Evolutionary conservation across 1,140 invertebrate species (phyloP).

Genomic region (Cylas formicarius): DNA sequence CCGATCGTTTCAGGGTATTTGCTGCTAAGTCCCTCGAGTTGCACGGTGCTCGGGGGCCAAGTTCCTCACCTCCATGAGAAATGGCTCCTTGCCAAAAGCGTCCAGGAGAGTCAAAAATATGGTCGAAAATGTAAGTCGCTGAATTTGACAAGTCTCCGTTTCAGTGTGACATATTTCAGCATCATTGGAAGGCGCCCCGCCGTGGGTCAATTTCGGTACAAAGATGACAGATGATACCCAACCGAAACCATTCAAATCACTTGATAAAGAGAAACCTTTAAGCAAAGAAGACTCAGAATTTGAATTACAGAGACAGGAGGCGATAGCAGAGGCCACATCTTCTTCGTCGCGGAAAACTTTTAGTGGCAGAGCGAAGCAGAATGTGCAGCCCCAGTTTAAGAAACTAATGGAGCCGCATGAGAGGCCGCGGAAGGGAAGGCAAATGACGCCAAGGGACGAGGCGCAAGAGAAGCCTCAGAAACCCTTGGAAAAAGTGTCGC

Average conservation of each 20-base stretch:
- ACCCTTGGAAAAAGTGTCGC: slow-evolving; percentile 73
- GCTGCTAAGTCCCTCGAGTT: slow-evolving; percentile 57
- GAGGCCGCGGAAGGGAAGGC: slow-evolving; percentile 39
- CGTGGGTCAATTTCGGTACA: slow-evolving; percentile 85
- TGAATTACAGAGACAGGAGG: slow-evolving; percentile 74
- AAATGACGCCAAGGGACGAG: slow-evolving; percentile 42
- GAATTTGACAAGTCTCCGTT: not conserved
- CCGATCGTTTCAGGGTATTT: slow-evolving; percentile 58
- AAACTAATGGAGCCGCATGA: slow-evolving; percentile 46
- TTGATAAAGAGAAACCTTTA: slow-evolving; percentile 50
- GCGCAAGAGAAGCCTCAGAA: slow-evolving; percentile 56
- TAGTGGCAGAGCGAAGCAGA: slow-evolving; percentile 60
- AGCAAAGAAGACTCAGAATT: slow-evolving; percentile 72
- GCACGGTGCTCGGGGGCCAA: slow-evolving; percentile 69
- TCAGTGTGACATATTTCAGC: slow-evolving; percentile 12
- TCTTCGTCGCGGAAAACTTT: slow-evolving; percentile 73
- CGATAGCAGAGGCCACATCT: slow-evolving; percentile 77
- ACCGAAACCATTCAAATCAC: slow-evolving; percentile 65
- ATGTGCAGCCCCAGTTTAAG: slow-evolving; percentile 59
- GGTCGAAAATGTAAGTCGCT: slow-evolving; percentile 33
- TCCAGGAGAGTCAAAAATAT: slow-evolving; percentile 57
- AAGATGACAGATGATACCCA: slow-evolving; percentile 55
- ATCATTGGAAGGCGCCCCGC: slow-evolving; percentile 34
- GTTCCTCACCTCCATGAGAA: slow-evolving; percentile 79
- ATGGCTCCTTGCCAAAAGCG: slow-evolving; percentile 78